Percentiles rank a stretch among this genome's conserved stretches.
phyloP scores from a whole-genome alignment of 2,888 invertebrate genomes.

The Lasioglossum leucozonium region DNA sequence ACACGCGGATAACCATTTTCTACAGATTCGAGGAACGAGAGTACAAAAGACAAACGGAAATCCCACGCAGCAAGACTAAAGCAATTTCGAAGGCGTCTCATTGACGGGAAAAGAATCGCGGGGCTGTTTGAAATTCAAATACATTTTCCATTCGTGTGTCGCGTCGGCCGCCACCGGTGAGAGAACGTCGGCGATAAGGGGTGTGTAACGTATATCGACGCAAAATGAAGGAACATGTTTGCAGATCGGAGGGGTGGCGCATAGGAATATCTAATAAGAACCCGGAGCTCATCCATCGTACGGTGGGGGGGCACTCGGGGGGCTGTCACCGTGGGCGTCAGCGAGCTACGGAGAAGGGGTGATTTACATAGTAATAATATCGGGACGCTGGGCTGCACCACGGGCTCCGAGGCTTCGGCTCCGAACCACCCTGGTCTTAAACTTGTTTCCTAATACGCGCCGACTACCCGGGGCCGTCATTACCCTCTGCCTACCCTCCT shows the following conservation, averaged over 20 bases:
- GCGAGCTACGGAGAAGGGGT: conserved; percentile 76
- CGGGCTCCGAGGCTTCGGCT: conserved; percentile 42
- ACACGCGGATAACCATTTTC: not conserved
- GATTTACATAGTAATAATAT: conserved; percentile 85
- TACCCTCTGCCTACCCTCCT: conserved; percentile 27
- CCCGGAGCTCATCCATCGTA: conserved; percentile 82
- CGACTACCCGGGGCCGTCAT: conserved; percentile 35
- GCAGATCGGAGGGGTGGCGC: conserved; percentile 74
- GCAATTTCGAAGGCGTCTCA: not conserved
- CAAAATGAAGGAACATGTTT: conserved; percentile 72
- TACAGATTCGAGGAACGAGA: not conserved
- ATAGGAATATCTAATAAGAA: conserved; percentile 84
- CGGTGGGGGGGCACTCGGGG: conserved; percentile 79
- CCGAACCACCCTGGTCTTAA: conserved; percentile 54
- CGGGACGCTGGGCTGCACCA: conserved; percentile 72
- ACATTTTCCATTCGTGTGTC: conserved; percentile 43
- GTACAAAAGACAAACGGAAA: not conserved
- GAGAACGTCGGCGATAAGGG: conserved; percentile 64
- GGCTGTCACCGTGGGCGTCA: conserved; percentile 84
- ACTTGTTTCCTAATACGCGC: conserved; percentile 60
- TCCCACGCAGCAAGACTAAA: not conserved
- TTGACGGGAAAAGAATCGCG: not conserved
- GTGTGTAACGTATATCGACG: conserved; percentile 74
- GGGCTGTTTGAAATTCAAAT: not conserved
- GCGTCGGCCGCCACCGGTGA: conserved; percentile 17